These are phyloP conservation scores for Caenorhabditis remanei DNA, from an alignment of 1,140 invertebrate genomes.

Conservation along the genomic window DNA sequence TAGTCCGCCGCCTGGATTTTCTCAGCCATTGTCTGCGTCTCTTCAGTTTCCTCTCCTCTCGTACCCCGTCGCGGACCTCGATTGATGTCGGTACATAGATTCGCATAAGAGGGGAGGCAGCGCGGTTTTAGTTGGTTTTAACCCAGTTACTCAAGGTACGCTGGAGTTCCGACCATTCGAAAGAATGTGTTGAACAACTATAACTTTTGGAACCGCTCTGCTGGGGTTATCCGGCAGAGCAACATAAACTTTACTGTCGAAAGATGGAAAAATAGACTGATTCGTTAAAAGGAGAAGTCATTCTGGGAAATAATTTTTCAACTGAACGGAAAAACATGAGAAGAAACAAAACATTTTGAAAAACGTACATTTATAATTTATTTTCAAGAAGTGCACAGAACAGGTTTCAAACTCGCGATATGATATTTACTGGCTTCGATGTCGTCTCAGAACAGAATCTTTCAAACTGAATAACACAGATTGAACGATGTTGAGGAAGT, in stretches of 20 bases:
- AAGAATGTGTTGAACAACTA: constrained; percentile 44
- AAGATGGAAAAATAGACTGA: too few relatives aligned
- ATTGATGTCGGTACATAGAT: constrained; percentile 28
- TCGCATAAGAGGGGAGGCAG: not conserved
- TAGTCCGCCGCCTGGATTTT: not conserved
- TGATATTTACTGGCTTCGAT: too few relatives aligned
- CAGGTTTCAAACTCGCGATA: too few relatives aligned
- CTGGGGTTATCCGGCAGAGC: constrained; percentile 53
- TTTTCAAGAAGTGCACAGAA: too few relatives aligned
- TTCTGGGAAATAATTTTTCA: too few relatives aligned
- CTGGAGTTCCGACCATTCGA: constrained; percentile 51
- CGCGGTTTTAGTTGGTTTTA: constrained; percentile 23
- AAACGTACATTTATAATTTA: too few relatives aligned
- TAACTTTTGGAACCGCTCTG: constrained; percentile 44
- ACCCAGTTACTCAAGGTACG: constrained; percentile 56
- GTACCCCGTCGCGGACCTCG: not conserved
- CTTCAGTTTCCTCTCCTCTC: not conserved
- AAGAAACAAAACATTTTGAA: too few relatives aligned
- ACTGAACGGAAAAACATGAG: too few relatives aligned
- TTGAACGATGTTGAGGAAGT: too few relatives aligned
- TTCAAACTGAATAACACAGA: too few relatives aligned
- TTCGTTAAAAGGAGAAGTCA: too few relatives aligned
- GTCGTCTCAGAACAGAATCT: too few relatives aligned
- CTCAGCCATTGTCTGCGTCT: constrained; percentile 7
- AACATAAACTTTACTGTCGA: not conserved